These are phyloP conservation scores for Herpetotheres cachinnans DNA, from an alignment of 2,113 vertebrate genomes.

Conservation along the genomic window DNA sequence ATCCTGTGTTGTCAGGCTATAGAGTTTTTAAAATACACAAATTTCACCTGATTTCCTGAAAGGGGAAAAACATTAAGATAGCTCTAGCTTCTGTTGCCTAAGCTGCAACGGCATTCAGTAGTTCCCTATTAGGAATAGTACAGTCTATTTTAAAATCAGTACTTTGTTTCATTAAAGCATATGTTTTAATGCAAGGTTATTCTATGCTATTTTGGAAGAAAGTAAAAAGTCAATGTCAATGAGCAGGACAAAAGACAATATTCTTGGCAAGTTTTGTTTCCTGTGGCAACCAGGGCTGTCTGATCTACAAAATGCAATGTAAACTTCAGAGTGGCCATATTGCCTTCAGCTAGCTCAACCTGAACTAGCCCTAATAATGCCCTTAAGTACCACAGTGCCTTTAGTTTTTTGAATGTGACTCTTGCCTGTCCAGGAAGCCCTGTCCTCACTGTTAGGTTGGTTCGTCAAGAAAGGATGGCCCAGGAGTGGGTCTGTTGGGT, in stretches of 20 bases:
- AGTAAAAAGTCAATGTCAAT: background rate
- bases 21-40: background rate
- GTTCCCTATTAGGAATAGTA: background rate
- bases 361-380: background rate
- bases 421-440: background rate
- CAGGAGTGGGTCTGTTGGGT: background rate
- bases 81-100: background rate
- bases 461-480: background rate
- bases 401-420: background rate
- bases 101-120: background rate
- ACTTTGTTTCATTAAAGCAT: background rate
- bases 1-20: background rate
- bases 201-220: background rate
- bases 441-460: background rate
- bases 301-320: background rate
- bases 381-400: background rate
- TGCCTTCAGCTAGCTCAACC: background rate
- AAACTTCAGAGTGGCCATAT: background rate
- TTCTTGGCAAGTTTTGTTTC: background rate
- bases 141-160: background rate
- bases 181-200: background rate
- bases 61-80: background rate
- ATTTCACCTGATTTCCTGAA: background rate
- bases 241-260: background rate
- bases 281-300: background rate